A percentile compares a stretch with the other conserved stretches of the same genome.
Conservation (phyloP, 2,113 vertebrate species). For the Empidonax alnorum region DNA sequence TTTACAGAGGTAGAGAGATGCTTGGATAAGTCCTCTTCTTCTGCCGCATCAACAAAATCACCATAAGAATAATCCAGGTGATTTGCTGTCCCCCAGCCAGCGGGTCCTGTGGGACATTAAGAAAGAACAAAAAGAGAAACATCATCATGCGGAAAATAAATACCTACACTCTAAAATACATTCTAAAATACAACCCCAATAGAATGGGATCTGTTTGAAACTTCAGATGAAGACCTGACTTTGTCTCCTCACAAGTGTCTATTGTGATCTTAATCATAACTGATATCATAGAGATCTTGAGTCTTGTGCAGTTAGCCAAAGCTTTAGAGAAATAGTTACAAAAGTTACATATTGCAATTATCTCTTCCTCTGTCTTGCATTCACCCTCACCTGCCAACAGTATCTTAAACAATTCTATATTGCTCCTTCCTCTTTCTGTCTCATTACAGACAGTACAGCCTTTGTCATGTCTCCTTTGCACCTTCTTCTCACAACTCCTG, state of each 20-base stretch:
- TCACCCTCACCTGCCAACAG: not conserved
- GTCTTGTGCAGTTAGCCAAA: not conserved
- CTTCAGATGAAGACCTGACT: not conserved
- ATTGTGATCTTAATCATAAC: not conserved
- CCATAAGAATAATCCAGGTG: conserved; percentile 92
- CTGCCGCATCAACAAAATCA: conserved; percentile 81
- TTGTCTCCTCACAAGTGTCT: not conserved
- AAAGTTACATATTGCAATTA: not conserved
- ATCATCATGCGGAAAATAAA: not conserved
- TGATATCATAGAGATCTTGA: not conserved
- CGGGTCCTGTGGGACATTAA: conserved; percentile 79
- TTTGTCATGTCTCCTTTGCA: not conserved
- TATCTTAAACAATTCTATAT: not conserved
- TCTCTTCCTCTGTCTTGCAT: not conserved
- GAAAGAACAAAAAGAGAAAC: not conserved
- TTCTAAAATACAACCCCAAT: not conserved
- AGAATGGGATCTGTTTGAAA: not conserved
- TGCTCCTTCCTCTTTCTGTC: not conserved
- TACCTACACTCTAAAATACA: not conserved
- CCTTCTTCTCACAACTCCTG: not conserved
- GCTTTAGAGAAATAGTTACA: not conserved
- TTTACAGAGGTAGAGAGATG: conserved; percentile 47
- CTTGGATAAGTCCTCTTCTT: conserved; percentile 68
- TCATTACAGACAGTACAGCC: not conserved
- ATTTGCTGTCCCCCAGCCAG: conserved; percentile 88